Evolutionary conservation across 2,797 vertebrate species (phyloP).

Genomic region (Pseudopleuronectes americanus): DNA sequence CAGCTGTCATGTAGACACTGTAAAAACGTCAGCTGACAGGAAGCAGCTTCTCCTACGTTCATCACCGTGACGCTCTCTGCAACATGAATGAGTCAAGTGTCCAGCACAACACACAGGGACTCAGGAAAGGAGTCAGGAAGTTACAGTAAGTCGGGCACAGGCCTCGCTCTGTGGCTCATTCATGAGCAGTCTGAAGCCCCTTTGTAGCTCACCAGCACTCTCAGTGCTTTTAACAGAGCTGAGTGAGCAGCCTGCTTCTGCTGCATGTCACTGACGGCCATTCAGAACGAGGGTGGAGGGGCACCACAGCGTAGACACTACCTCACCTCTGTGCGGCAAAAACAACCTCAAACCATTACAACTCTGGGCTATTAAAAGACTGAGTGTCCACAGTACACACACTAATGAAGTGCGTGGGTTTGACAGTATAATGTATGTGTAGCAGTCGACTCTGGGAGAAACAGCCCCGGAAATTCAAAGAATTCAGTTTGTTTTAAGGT

Average conservation of each 20-base stretch:
- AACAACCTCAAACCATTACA: constrained; percentile 22
- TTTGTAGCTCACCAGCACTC: constrained; percentile 62
- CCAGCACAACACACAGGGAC: constrained; percentile 31
- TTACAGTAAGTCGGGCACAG: constrained; percentile 24
- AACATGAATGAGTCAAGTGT: constrained; percentile 29
- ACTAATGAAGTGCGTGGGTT: background rate
- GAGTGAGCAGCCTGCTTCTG: constrained; percentile 27
- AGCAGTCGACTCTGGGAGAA: too few relatives aligned
- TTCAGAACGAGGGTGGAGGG: constrained; percentile 7
- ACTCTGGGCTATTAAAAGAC: constrained; percentile 22
- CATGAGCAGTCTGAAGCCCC: constrained; percentile 69
- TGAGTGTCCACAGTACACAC: background rate
- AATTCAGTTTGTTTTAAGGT: too few relatives aligned
- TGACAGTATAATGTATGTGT: background rate
- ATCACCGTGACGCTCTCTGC: constrained; percentile 28
- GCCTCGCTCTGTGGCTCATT: constrained; percentile 54
- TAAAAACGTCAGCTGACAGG: constrained; percentile 32
- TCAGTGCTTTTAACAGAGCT: constrained; percentile 32
- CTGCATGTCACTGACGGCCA: constrained; percentile 19
- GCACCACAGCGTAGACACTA: constrained; percentile 22
- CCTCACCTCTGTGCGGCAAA: constrained; percentile 33
- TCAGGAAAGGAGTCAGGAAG: constrained; percentile 50
- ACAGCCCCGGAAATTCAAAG: too few relatives aligned
- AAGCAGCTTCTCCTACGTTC: constrained; percentile 19
- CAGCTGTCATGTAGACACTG: constrained; percentile 37